phyloP scores from a whole-genome alignment of 2,888 invertebrate genomes.

The Cosmia trapezina region DNA sequence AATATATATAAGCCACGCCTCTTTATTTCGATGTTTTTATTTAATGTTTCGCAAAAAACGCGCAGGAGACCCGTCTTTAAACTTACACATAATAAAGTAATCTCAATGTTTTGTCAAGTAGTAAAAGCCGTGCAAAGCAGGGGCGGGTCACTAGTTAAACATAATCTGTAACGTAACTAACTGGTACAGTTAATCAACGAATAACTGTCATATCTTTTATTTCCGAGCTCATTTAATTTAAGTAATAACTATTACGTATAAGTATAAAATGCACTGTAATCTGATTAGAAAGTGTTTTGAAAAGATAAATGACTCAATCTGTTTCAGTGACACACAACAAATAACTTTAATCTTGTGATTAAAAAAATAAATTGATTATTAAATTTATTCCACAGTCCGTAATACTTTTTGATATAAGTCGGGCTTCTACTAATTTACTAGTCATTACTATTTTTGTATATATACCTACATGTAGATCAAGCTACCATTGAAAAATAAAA shows the following conservation, averaged over 20 bases:
- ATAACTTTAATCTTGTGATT: not conserved
- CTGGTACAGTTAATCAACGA: not conserved
- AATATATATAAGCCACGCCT: too few relatives aligned
- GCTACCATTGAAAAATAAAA: not conserved
- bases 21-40: too few relatives aligned
- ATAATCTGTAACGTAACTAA: conserved; percentile 1
- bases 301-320: not conserved
- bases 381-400: too few relatives aligned
- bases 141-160: not conserved
- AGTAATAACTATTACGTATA: conserved; percentile 10
- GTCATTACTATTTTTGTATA: too few relatives aligned
- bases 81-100: too few relatives aligned
- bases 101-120: too few relatives aligned
- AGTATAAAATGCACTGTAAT: not conserved
- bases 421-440: too few relatives aligned
- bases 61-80: too few relatives aligned
- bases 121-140: not conserved
- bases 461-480: not conserved
- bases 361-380: too few relatives aligned
- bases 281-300: not conserved
- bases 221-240: not conserved
- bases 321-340: not conserved
- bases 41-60: too few relatives aligned
- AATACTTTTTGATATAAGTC: not conserved
- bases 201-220: not conserved